Evolutionary conservation across 30 jellyfish, hydroid and myxozoan species (phyloP), one percentile per base, ranked within the genome.

Genomic region (Hydractinia echinata): DNA sequence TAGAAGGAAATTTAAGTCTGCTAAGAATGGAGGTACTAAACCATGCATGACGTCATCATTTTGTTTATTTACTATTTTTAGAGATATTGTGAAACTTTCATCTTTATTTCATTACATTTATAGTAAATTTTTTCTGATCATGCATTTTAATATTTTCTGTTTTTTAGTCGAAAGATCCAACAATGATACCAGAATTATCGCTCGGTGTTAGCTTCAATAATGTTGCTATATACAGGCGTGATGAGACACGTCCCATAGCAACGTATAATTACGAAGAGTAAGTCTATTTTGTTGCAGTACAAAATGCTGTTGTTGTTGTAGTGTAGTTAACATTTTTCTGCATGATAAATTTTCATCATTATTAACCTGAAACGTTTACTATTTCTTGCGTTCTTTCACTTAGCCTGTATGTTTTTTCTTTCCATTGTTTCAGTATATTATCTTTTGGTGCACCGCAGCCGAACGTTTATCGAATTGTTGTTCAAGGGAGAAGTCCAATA

Each of bases 401-500:
- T 30, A 30, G 2, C 49, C 76, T 8, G 13, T 10, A 44, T 49
- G 67, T 9, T n/a, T 44, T 50, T 71, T 30, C 20, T 10, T 39
- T 15, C 0, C 72, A 3, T 55, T 64, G 52, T 81, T 72, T 55
- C 15, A 94, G 99, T 73, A 94, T 94, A 6, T 79, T 84, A 54
- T 94, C 99, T 7, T 94, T 94, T 82, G 99, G 99, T 74, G 99
- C 99, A 6, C 99, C 99, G 6, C 85, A 68, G 77, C 97, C 96
- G 50, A 94, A 82, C 84, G 85, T 83, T 18, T 94, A 94, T 79
- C 96, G 96, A 50, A 94, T 94, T 73, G 84, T 94, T 21, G 91
- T 94, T 8, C 95, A 88, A 70, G 97, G 99, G 21, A 81, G 96
- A 52, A 95, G 90, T 78, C 96, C 99, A 4, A 85, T 94, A 60